phyloP scores from a whole-genome alignment of 2,113 vertebrate genomes.

The Terrapene triunguis region DNA sequence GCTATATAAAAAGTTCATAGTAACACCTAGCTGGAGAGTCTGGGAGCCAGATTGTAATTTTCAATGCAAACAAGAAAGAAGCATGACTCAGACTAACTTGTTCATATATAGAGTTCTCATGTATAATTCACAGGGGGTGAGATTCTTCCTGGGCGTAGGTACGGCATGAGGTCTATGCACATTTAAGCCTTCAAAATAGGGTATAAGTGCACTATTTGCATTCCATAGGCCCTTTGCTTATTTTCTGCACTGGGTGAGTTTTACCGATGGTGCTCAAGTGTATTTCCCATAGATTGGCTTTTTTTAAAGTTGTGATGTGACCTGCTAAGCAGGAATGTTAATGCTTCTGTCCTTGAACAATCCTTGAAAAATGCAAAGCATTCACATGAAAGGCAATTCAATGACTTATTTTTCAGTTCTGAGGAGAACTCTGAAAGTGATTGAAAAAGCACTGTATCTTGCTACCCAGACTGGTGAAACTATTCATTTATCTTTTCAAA shows the following conservation, averaged over 20 bases:
- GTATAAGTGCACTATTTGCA: too few relatives aligned
- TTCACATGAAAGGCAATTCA: neutral
- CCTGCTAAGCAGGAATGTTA: neutral
- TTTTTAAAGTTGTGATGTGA: neutral
- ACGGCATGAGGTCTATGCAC: neutral
- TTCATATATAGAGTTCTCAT: neutral
- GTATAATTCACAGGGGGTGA: neutral
- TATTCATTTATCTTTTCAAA: slow-evolving; percentile 13
- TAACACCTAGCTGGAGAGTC: neutral
- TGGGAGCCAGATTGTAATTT: neutral
- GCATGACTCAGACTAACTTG: neutral
- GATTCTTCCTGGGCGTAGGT: rapidly evolving
- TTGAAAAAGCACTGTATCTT: neutral
- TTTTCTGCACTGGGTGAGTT: neutral
- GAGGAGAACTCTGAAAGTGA: neutral
- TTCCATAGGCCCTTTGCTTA: neutral
- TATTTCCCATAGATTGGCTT: neutral
- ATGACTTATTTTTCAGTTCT: slow-evolving; percentile 22
- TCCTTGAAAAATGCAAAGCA: slow-evolving; percentile 4
- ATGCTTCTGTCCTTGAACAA: neutral
- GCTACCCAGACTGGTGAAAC: neutral
- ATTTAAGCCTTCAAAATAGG: neutral
- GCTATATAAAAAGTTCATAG: neutral
- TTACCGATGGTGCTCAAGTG: neutral
- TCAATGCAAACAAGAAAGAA: neutral